Percentiles rank a stretch among this genome's conserved stretches.
Conservation (phyloP, 2,888 invertebrate species). For the Sesia apiformis region DNA sequence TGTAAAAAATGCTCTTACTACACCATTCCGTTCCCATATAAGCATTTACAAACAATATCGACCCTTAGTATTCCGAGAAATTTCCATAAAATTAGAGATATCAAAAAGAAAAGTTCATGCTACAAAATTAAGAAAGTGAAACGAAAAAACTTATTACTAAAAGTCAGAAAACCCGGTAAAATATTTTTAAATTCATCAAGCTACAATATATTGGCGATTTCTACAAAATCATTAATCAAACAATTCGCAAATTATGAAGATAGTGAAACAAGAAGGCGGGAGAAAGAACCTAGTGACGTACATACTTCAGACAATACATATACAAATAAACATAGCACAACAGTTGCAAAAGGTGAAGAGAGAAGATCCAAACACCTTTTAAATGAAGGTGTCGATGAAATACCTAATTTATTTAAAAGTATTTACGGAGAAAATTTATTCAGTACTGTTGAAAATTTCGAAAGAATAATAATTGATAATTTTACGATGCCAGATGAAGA, state of each 20-base stretch:
- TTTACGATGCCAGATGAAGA: conserved; percentile 26
- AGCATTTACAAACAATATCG: conserved; percentile 39
- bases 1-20: conserved; percentile 19
- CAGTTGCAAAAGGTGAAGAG: no score
- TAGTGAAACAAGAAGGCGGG: background rate
- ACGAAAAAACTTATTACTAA: conserved; percentile 20
- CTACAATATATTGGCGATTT: conserved; percentile 33
- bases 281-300: no score
- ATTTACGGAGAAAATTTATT: conserved; percentile 25
- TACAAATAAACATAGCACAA: no score
- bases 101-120: conserved; percentile 10
- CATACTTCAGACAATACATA: no score
- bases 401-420: conserved; percentile 33
- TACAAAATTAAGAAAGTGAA: conserved; percentile 18
- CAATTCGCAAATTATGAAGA: conserved; percentile 13
- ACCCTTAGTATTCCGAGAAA: conserved; percentile 53
- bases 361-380: no score
- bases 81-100: conserved; percentile 14
- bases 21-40: conserved; percentile 31
- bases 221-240: conserved; percentile 36
- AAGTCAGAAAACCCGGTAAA: conserved; percentile 19
- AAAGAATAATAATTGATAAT: conserved; percentile 13
- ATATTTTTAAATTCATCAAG: conserved; percentile 23
- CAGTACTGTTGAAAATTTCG: conserved; percentile 13
- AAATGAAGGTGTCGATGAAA: conserved; percentile 4